Evolutionary conservation across 2,797 vertebrate species (phyloP).

Genomic region (Esox masquinongy): DNA sequence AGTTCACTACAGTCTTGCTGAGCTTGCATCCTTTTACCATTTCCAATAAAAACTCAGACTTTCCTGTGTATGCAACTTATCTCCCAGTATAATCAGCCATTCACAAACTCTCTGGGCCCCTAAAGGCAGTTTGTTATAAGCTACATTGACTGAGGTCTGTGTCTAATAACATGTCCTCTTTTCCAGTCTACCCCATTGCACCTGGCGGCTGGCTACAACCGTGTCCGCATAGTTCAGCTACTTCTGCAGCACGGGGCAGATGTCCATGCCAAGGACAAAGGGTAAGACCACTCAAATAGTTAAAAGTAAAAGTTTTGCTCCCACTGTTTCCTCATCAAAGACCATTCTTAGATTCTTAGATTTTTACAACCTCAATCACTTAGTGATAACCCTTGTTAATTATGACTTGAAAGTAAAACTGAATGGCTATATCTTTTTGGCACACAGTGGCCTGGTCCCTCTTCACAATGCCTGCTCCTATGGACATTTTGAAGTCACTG

Average conservation of each 20-base stretch:
- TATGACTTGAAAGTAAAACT: not conserved
- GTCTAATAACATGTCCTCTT: slow-evolving; percentile 47
- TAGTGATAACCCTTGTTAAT: not conserved
- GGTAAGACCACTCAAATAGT: slow-evolving; percentile 71
- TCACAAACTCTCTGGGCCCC: not conserved
- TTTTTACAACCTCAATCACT: not conserved
- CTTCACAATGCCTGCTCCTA: slow-evolving; percentile 98
- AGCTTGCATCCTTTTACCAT: slow-evolving; percentile 51
- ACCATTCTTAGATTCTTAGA: not conserved
- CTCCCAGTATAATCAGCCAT: slow-evolving; percentile 66
- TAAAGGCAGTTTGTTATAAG: slow-evolving; percentile 38
- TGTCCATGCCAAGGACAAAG: slow-evolving; percentile 98
- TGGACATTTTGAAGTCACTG: slow-evolving; percentile 98
- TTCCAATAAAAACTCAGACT: slow-evolving; percentile 51
- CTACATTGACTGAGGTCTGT: not conserved
- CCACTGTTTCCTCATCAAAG: not conserved
- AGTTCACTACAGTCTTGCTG: slow-evolving; percentile 37
- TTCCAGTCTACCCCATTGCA: slow-evolving; percentile 97
- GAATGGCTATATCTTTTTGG: slow-evolving; percentile 13
- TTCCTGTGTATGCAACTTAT: slow-evolving; percentile 50
- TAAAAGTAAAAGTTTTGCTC: no score
- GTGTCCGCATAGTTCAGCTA: slow-evolving; percentile 97
- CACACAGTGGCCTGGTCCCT: slow-evolving; percentile 90
- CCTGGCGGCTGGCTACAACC: slow-evolving; percentile 96
- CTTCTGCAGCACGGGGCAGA: slow-evolving; percentile 97